Conservation (phyloP, 2,797 vertebrate species). For the Microcaecilia unicolor region DNA sequence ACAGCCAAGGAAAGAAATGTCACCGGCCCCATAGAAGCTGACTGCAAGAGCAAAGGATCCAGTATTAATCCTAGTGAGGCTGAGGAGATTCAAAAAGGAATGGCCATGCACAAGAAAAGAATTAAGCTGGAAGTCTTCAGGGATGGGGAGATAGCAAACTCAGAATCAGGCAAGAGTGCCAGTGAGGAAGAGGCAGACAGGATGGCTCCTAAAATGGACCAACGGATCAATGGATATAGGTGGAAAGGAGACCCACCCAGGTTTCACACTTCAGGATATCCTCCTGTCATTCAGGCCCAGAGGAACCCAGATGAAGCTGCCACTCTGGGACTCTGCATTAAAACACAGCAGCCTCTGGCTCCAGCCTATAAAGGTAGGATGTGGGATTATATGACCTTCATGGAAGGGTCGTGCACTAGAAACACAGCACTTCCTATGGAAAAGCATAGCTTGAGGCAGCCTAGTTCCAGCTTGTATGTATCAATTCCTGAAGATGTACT, state of each 20-base stretch:
- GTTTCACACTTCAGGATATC: conserved; percentile 4
- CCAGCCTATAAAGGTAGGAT: background rate
- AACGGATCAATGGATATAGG: background rate
- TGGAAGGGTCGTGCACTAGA: background rate
- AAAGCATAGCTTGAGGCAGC: background rate
- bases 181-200: conserved; percentile 30
- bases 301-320: conserved; percentile 48
- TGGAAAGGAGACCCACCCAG: accelerated
- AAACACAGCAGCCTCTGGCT: conserved; percentile 56
- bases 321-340: conserved; percentile 43
- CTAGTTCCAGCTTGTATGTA: background rate
- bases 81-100: background rate
- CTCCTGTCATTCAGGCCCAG: conserved; percentile 67
- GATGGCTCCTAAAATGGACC: conserved; percentile 37
- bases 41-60: background rate
- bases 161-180: background rate
- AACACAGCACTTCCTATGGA: background rate
- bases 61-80: background rate
- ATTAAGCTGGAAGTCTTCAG: conserved; percentile 32
- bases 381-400: conserved; percentile 24
- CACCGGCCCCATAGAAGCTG: conserved; percentile 20
- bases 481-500: conserved; percentile 55
- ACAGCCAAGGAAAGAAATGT: conserved; percentile 47
- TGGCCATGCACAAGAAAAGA: background rate
- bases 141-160: conserved; percentile 19